A percentile compares a stretch with the other conserved stretches of the same genome.
Conservation (phyloP, 2,888 invertebrate genomes). For the Rhagophthalmus giganteus region DNA sequence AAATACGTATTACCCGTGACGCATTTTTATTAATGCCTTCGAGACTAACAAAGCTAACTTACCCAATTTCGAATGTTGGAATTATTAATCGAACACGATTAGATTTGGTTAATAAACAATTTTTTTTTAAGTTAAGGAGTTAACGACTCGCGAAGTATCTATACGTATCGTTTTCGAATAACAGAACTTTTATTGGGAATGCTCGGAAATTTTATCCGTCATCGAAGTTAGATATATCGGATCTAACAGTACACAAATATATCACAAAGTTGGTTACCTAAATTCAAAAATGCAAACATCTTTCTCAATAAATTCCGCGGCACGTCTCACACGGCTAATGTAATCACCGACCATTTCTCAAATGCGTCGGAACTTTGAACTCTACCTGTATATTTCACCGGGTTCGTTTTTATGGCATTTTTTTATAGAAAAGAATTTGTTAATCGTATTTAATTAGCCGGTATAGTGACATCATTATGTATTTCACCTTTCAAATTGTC, state of each 20-base stretch:
- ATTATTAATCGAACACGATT: too few relatives aligned
- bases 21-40: too few relatives aligned
- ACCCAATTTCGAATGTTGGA: too few relatives aligned
- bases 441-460: constrained; percentile 35
- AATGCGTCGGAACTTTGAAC: constrained; percentile 36
- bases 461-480: constrained; percentile 20
- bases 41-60: too few relatives aligned
- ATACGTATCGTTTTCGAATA: too few relatives aligned
- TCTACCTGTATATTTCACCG: constrained; percentile 30
- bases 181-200: too few relatives aligned
- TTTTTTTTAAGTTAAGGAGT: too few relatives aligned
- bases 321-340: constrained; percentile 35
- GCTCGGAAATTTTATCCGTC: too few relatives aligned
- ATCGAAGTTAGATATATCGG: too few relatives aligned
- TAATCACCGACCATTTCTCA: constrained; percentile 36
- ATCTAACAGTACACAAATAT: constrained; percentile 9
- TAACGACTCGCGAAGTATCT: too few relatives aligned
- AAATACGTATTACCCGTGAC: constrained; percentile 10
- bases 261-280: constrained; percentile 22
- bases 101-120: too few relatives aligned
- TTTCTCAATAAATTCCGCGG: constrained; percentile 38
- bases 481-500: constrained; percentile 15
- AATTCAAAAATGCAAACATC: constrained; percentile 36
- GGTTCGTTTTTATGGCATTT: constrained; percentile 29
- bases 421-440: constrained; percentile 33